These are phyloP conservation scores for Haliaeetus leucogaster DNA, from an alignment of 2,113 vertebrate species.

Conservation along the genomic window DNA sequence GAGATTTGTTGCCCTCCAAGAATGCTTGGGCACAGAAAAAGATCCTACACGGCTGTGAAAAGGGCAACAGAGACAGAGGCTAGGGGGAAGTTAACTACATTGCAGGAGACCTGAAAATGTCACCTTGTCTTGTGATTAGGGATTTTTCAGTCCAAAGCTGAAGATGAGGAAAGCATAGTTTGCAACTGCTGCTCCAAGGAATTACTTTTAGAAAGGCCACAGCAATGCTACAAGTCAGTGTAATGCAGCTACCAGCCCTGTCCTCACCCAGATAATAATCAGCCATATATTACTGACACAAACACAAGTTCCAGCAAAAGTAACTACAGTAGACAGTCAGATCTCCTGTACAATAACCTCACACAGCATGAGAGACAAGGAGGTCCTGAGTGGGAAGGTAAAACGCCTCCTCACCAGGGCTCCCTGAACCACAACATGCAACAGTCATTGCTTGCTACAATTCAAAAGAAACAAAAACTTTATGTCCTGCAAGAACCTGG, in stretches of 20 bases:
- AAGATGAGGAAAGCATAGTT: neutral
- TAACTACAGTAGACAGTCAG: neutral
- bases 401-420: neutral
- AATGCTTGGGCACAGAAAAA: neutral
- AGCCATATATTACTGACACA: neutral
- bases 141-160: neutral
- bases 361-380: neutral
- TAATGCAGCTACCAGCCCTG: neutral
- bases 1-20: neutral
- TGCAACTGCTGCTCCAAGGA: neutral
- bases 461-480: neutral
- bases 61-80: neutral
- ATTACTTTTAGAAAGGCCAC: constrained; percentile 2
- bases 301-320: neutral
- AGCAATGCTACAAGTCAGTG: neutral
- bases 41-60: neutral
- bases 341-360: neutral
- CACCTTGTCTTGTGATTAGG: constrained; percentile 11
- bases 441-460: neutral
- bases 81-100: neutral
- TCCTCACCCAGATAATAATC: neutral
- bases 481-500: neutral
- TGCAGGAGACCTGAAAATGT: constrained; percentile 17
- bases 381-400: neutral
- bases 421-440: neutral